Evolutionary conservation across 2,888 invertebrate species (phyloP).

Genomic region (Cordilura impudica): DNA sequence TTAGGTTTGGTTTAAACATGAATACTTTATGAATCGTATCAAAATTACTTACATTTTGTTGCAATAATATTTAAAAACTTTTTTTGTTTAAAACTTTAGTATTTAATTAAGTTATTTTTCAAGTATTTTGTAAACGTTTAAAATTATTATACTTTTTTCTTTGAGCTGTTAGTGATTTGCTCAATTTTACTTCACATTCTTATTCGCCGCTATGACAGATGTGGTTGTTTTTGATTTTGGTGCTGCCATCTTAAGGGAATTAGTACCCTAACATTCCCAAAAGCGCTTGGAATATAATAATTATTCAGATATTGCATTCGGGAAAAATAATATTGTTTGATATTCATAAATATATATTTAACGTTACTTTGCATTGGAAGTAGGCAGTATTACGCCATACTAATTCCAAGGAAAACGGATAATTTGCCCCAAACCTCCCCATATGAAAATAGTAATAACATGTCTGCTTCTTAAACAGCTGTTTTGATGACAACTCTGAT

Average conservation of each 20-base stretch:
- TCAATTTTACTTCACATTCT: background rate
- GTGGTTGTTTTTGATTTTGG: background rate
- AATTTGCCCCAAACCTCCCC: background rate
- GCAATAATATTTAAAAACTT: background rate
- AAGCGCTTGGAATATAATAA: background rate
- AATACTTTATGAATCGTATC: background rate
- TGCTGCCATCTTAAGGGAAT: conserved; percentile 36
- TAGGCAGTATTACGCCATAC: no score
- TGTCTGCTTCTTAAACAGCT: background rate
- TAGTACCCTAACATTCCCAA: background rate
- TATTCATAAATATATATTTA: no score
- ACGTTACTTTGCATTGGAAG: no score
- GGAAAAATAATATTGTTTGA: no score
- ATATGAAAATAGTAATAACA: background rate
- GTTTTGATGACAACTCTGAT: background rate
- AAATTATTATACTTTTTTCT: conserved; percentile 3
- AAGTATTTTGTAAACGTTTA: conserved; percentile 37
- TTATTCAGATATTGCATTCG: background rate
- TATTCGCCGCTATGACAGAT: conserved; percentile 44
- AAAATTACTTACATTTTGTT: conserved; percentile 34
- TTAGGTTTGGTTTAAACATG: conserved; percentile 37
- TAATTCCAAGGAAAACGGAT: no score
- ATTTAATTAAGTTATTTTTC: background rate
- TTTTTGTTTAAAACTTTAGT: background rate
- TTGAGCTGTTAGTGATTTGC: conserved; percentile 33